These are phyloP conservation scores for Carapus acus DNA, from an alignment of 2,797 vertebrate species.

Conservation along the genomic window DNA sequence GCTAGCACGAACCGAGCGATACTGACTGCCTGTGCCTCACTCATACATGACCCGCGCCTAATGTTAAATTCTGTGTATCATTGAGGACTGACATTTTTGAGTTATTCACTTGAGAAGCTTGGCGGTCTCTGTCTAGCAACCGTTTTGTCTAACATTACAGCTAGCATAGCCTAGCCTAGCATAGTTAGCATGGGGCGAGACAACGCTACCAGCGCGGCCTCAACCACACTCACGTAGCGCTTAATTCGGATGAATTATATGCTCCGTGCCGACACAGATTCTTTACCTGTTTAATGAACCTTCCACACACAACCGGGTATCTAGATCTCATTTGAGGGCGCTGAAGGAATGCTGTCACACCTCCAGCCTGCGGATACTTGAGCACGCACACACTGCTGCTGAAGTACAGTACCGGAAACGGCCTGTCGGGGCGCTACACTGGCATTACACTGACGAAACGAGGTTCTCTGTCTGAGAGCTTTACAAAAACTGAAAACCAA, in stretches of 20 bases:
- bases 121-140: no score
- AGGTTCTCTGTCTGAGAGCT: no score
- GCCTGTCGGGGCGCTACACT: conserved; percentile 11
- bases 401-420: not conserved
- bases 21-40: no score
- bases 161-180: conserved; percentile 34
- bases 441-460: not conserved
- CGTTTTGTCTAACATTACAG: not conserved
- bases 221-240: not conserved
- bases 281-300: conserved; percentile 60
- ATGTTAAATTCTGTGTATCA: no score
- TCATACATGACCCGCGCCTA: no score
- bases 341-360: conserved; percentile 22
- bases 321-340: conserved; percentile 21
- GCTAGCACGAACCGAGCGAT: no score
- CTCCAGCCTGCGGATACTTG: conserved; percentile 30
- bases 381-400: no score
- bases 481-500: no score
- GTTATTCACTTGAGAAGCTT: no score
- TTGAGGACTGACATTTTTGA: no score
- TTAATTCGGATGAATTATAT: accelerated
- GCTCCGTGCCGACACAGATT: not conserved
- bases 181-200: conserved; percentile 13
- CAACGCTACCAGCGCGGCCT: no score
- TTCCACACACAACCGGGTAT: conserved; percentile 50